phyloP scores from a whole-genome alignment of 2,113 vertebrate genomes.

The Hippocampus guttulatus region DNA sequence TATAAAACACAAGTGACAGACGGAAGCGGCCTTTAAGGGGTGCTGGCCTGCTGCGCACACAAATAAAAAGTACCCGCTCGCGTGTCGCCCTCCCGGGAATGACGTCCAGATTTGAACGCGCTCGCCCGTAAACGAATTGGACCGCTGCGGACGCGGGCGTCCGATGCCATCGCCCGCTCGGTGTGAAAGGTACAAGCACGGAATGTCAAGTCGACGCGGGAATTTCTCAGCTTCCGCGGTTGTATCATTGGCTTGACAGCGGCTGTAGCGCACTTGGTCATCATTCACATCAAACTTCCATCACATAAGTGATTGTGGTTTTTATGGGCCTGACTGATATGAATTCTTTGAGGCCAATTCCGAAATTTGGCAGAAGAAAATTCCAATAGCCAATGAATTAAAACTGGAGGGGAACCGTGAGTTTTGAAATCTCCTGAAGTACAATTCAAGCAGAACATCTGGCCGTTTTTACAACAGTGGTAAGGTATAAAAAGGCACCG shows the following conservation, averaged over 20 bases:
- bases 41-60: neutral
- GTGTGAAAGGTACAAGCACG: neutral
- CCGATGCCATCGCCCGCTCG: neutral
- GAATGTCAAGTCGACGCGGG: neutral
- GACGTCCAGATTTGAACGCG: neutral
- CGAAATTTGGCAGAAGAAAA: too few species aligned
- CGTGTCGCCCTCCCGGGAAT: slow-evolving; percentile 3
- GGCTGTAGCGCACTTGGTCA: neutral
- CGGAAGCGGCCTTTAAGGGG: slow-evolving; percentile 8
- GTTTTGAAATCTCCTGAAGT: too few species aligned
- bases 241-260: neutral
- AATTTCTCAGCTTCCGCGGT: neutral
- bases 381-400: too few species aligned
- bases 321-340: neutral
- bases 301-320: neutral
- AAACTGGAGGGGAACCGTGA: too few species aligned
- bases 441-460: too few species aligned
- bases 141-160: neutral
- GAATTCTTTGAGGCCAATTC: too few species aligned
- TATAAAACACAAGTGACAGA: slow-evolving; percentile 19
- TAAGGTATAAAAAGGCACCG: too few species aligned
- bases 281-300: neutral
- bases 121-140: neutral
- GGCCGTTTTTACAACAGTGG: too few species aligned
- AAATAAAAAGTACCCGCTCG: slow-evolving; percentile 1